phyloP scores from a whole-genome alignment of 2,888 invertebrate species.

The Limnephilus marmoratus region DNA sequence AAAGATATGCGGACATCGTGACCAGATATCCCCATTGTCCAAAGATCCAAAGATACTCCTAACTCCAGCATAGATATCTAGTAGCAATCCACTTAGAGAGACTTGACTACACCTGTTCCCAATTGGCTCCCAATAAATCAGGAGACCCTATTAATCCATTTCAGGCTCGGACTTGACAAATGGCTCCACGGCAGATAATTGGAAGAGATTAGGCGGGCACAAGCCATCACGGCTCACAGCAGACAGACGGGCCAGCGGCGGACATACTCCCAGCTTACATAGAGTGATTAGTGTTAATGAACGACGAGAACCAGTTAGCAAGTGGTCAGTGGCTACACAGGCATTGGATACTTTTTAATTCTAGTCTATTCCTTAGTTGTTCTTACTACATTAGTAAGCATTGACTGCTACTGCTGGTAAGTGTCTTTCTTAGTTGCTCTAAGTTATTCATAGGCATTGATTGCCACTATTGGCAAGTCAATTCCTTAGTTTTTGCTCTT shows the following conservation, averaged over 20 bases:
- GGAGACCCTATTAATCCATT: slow-evolving; percentile 37
- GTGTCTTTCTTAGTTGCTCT: neutral
- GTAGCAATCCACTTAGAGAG: neutral
- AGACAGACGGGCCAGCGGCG: neutral
- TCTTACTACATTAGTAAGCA: too few relatives aligned
- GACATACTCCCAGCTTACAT: neutral
- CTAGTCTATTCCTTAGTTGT: neutral
- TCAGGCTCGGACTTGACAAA: slow-evolving; percentile 36
- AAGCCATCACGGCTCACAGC: neutral
- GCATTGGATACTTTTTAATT: neutral
- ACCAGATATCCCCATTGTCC: neutral
- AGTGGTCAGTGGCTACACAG: neutral
- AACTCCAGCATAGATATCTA: neutral
- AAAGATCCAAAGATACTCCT: neutral
- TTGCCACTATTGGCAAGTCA: too few relatives aligned
- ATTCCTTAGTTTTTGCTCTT: too few relatives aligned
- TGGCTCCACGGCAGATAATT: slow-evolving; percentile 34
- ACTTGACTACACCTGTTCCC: slow-evolving; percentile 15
- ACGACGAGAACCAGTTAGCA: neutral
- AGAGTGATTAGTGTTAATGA: slow-evolving; percentile 21
- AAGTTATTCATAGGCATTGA: too few relatives aligned
- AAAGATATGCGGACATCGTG: neutral
- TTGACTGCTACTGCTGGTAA: too few relatives aligned
- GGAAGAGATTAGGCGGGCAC: slow-evolving; percentile 33
- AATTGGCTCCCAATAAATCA: slow-evolving; percentile 25